phyloP scores from a whole-genome alignment of 2,888 invertebrate species.

The Rhingia campestris region DNA sequence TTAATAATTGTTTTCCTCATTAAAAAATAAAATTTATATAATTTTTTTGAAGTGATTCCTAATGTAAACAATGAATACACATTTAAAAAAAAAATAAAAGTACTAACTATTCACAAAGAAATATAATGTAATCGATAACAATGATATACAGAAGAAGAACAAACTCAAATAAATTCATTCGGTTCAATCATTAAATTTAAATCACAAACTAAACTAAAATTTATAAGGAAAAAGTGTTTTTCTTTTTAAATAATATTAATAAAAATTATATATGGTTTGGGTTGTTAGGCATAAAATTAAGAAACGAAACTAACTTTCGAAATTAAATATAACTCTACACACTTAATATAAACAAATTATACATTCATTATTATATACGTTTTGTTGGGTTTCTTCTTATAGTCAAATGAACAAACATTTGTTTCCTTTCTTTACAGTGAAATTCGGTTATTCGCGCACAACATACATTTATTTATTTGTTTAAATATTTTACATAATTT shows the following conservation, averaged over 20 bases:
- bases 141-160: slow-evolving; percentile 30
- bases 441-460: slow-evolving; percentile 25
- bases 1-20: slow-evolving; percentile 16
- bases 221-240: slow-evolving; percentile 32
- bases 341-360: slow-evolving; percentile 38
- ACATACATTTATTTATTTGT: neutral
- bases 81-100: slow-evolving; percentile 38
- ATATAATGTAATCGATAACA: slow-evolving; percentile 14
- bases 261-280: slow-evolving; percentile 50
- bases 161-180: slow-evolving; percentile 36
- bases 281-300: slow-evolving; percentile 51
- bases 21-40: slow-evolving; percentile 59
- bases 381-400: slow-evolving; percentile 43
- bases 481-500: slow-evolving; percentile 13
- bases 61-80: slow-evolving; percentile 62
- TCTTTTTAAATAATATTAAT: slow-evolving; percentile 51
- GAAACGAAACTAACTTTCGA: slow-evolving; percentile 40
- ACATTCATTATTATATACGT: slow-evolving; percentile 30
- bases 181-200: slow-evolving; percentile 55
- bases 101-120: slow-evolving; percentile 66
- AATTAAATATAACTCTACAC: slow-evolving; percentile 55
- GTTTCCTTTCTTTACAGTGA: slow-evolving; percentile 38
- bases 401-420: slow-evolving; percentile 39
- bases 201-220: slow-evolving; percentile 67
- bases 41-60: slow-evolving; percentile 19